Conservation (phyloP, 1,140 invertebrate species). For the Drosophila oshimai region DNA sequence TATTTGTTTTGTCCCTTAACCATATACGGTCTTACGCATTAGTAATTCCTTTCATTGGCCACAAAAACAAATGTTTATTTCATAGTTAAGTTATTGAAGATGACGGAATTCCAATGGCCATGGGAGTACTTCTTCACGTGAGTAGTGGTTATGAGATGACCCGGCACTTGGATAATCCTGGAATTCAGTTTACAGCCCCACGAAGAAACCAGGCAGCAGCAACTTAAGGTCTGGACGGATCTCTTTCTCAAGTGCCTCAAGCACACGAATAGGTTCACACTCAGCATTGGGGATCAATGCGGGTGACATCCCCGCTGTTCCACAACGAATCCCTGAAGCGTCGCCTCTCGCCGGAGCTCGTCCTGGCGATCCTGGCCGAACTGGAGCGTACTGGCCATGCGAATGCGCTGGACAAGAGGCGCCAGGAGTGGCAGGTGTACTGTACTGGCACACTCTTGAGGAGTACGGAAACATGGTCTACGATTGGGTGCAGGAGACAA, state of each 20-base stretch:
- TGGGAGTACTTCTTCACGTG: constrained; percentile 96
- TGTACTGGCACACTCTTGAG: constrained; percentile 96
- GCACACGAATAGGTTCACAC: constrained; percentile 88
- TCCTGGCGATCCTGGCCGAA: constrained; percentile 90
- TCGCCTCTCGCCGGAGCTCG: constrained; percentile 89
- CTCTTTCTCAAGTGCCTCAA: constrained; percentile 94
- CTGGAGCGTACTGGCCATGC: constrained; percentile 91
- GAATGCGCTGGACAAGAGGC: constrained; percentile 92
- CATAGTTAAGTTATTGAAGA: constrained; percentile 61
- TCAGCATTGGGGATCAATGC: constrained; percentile 94
- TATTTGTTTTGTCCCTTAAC: not conserved
- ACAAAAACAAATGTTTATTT: constrained; percentile 31
- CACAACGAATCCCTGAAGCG: constrained; percentile 92
- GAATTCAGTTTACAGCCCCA: constrained; percentile 94
- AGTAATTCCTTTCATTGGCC: not conserved
- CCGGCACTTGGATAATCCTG: not conserved
- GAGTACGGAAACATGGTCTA: constrained; percentile 98
- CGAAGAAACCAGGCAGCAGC: constrained; percentile 93
- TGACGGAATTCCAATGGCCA: constrained; percentile 88
- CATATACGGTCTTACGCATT: not conserved
- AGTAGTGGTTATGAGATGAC: constrained; percentile 61
- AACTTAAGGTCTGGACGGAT: constrained; percentile 94
- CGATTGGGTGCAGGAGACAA: constrained; percentile 91
- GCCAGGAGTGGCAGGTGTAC: constrained; percentile 94
- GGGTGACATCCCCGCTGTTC: constrained; percentile 90